phyloP scores from a whole-genome alignment of 2,113 vertebrate genomes.

The Laterallus jamaicensis region DNA sequence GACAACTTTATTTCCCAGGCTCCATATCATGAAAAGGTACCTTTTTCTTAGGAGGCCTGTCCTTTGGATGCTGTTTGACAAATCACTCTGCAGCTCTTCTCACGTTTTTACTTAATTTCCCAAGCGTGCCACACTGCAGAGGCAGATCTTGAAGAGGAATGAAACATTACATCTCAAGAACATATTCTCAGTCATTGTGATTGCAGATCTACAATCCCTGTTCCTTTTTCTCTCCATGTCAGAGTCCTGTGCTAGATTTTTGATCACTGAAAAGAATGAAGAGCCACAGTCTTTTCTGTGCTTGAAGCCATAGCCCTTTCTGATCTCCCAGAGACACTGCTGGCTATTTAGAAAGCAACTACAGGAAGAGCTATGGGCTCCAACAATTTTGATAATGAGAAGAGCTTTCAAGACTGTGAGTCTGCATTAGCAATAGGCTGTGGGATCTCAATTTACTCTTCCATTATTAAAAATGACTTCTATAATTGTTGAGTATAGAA shows the following conservation, averaged over 20 bases:
- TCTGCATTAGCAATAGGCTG: not conserved
- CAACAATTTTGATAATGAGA: not conserved
- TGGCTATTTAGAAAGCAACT: not conserved
- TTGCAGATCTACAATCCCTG: not conserved
- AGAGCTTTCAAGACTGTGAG: not conserved
- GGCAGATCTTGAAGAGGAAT: not conserved
- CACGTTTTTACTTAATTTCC: not conserved
- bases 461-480: not conserved
- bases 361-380: not conserved
- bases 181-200: not conserved
- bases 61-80: not conserved
- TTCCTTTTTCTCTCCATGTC: not conserved
- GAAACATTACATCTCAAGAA: not conserved
- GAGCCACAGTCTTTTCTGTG: not conserved
- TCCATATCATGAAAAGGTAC: not conserved
- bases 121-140: not conserved
- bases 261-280: not conserved
- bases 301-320: not conserved
- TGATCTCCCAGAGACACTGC: not conserved
- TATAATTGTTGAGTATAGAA: not conserved
- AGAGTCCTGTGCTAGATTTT: not conserved
- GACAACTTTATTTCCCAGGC: not conserved
- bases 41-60: not conserved
- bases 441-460: not conserved
- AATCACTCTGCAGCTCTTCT: not conserved